Percentiles rank a stretch among this genome's conserved stretches.
These are phyloP conservation scores for Formicarius rufipectus DNA, from an alignment of 2,113 vertebrate species.

Conservation along the genomic window DNA sequence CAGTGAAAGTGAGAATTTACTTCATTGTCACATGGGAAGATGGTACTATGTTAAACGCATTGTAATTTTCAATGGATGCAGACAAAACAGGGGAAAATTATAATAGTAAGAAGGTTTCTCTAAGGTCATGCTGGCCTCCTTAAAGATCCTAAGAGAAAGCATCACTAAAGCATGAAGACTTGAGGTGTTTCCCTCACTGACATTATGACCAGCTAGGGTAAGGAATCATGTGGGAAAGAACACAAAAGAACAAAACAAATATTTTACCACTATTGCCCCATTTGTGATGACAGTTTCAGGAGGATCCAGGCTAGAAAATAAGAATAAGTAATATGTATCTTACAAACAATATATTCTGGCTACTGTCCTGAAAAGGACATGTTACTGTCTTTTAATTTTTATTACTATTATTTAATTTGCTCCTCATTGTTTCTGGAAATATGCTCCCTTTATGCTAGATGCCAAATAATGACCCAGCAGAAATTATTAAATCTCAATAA, in stretches of 20 bases:
- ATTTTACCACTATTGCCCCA: constrained; percentile 61
- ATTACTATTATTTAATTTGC: background rate
- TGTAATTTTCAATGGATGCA: background rate
- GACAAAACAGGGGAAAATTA: background rate
- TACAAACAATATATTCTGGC: background rate
- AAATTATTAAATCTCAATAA: background rate
- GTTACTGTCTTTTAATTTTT: background rate
- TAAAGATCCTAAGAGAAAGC: background rate
- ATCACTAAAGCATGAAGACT: background rate
- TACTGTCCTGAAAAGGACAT: background rate
- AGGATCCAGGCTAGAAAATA: constrained; percentile 33
- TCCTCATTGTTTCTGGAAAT: background rate
- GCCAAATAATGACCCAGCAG: background rate
- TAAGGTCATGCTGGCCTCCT: background rate
- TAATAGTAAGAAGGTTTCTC: background rate
- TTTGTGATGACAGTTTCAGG: constrained; percentile 64
- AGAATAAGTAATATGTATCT: background rate
- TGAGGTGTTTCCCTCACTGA: background rate
- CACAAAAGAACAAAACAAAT: background rate
- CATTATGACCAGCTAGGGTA: background rate
- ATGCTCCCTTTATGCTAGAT: background rate
- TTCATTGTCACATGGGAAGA: background rate
- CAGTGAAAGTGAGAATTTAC: background rate
- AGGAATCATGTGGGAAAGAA: background rate
- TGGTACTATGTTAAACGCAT: background rate